A percentile compares a stretch with the other conserved stretches of the same genome.
Conservation (phyloP, 2,888 invertebrate genomes). For the Celastrina argiolus region DNA sequence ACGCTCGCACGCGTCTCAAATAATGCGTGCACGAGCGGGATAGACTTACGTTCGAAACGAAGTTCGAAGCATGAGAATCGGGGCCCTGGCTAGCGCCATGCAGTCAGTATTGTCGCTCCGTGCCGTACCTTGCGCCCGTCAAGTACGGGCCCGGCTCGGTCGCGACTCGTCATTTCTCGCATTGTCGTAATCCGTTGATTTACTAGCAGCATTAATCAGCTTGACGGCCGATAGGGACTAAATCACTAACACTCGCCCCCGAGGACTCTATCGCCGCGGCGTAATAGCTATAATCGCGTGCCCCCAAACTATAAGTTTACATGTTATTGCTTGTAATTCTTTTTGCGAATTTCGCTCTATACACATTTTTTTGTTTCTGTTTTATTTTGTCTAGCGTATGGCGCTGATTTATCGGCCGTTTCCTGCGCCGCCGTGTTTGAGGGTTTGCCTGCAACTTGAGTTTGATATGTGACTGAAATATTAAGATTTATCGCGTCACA, state of each 20-base stretch:
- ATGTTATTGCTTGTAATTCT: constrained; percentile 76
- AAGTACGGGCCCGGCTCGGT: constrained; percentile 64
- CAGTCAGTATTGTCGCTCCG: constrained; percentile 15
- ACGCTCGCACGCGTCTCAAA: too few species aligned
- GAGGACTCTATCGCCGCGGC: constrained; percentile 40
- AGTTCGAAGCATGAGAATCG: too few species aligned
- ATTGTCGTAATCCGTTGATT: constrained; percentile 79
- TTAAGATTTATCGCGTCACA: constrained; percentile 14
- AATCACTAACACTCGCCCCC: constrained; percentile 58
- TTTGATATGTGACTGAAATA: constrained; percentile 34
- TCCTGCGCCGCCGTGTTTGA: constrained; percentile 60
- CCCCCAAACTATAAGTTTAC: constrained; percentile 61
- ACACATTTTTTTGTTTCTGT: constrained; percentile 49
- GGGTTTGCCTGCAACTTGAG: constrained; percentile 63
- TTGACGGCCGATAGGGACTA: constrained; percentile 77
- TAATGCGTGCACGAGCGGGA: too few species aligned
- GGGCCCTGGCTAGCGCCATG: too few species aligned
- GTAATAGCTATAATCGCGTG: constrained; percentile 44
- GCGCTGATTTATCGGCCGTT: constrained; percentile 64
- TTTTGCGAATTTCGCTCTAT: constrained; percentile 65
- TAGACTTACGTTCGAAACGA: too few species aligned
- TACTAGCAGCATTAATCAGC: constrained; percentile 77
- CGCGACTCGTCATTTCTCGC: constrained; percentile 78
- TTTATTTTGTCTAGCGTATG: constrained; percentile 63
- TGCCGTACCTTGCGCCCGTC: constrained; percentile 37